Conservation (phyloP, 2,888 invertebrate species). For the Choristoneura rosaceana region DNA sequence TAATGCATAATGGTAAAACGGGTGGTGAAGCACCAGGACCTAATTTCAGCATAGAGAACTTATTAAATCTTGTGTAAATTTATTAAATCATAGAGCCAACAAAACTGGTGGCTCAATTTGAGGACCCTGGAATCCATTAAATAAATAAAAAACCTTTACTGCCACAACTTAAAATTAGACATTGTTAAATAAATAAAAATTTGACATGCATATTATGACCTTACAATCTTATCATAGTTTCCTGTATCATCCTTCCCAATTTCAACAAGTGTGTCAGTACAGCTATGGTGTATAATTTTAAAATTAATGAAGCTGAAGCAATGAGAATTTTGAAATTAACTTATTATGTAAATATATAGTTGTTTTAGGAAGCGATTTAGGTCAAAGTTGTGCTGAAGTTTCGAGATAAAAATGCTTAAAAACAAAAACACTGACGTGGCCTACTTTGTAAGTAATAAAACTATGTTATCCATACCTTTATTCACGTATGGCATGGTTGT, state of each 20-base stretch:
- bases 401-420: slow-evolving; percentile 4
- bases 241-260: not conserved
- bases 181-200: no score
- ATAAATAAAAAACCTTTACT: no score
- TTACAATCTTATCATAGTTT: not conserved
- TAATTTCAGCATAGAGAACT: no score
- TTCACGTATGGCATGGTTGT: slow-evolving; percentile 30
- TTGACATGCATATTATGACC: no score
- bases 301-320: not conserved
- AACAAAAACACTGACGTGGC: slow-evolving; percentile 38
- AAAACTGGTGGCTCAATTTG: no score
- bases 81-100: no score
- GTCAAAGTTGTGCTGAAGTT: slow-evolving; percentile 1
- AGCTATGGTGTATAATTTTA: not conserved
- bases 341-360: not conserved
- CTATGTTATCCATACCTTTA: slow-evolving; percentile 18
- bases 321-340: not conserved
- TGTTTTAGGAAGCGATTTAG: not conserved
- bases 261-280: not conserved
- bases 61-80: no score
- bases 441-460: not conserved
- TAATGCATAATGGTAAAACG: no score
- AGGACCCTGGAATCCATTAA: no score
- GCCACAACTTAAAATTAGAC: no score
- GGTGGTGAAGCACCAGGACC: no score